phyloP scores from a whole-genome alignment of 2,888 invertebrate species.

The Catocala sponsa region DNA sequence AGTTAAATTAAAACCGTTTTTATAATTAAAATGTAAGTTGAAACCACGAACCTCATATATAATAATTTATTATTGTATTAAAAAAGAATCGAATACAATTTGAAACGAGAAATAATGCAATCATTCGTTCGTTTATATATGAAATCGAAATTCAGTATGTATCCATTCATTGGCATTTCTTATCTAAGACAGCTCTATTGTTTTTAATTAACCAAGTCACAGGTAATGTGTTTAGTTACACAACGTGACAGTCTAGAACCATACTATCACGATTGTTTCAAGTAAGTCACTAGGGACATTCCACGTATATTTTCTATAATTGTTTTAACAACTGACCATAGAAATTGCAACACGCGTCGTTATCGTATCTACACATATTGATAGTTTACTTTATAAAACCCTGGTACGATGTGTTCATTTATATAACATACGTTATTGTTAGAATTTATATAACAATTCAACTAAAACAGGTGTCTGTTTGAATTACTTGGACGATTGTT shows the following conservation, averaged over 20 bases:
- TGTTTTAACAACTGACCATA: constrained; percentile 42
- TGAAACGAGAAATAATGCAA: too few relatives aligned
- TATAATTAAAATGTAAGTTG: too few relatives aligned
- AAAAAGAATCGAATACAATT: too few relatives aligned
- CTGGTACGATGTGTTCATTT: constrained; percentile 40
- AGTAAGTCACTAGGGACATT: background rate
- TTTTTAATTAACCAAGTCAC: constrained; percentile 2
- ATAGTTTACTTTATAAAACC: constrained; percentile 53
- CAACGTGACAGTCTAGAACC: too few relatives aligned
- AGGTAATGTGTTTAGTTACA: constrained; percentile 2
- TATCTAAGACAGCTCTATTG: background rate
- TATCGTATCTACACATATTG: constrained; percentile 30
- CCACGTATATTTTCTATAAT: background rate
- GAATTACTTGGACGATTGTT: constrained; percentile 26
- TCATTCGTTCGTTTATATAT: too few relatives aligned
- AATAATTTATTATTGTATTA: too few relatives aligned
- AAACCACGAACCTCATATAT: too few relatives aligned
- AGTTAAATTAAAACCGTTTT: too few relatives aligned
- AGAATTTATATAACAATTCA: constrained; percentile 55
- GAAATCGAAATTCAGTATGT: too few relatives aligned
- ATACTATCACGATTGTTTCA: background rate
- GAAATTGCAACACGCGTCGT: constrained; percentile 48
- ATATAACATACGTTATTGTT: constrained; percentile 71
- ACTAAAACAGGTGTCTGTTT: constrained; percentile 36
- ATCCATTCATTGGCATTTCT: too few relatives aligned